Conservation (phyloP, 2,888 invertebrate species). For the Cryptocephalus moraei region DNA sequence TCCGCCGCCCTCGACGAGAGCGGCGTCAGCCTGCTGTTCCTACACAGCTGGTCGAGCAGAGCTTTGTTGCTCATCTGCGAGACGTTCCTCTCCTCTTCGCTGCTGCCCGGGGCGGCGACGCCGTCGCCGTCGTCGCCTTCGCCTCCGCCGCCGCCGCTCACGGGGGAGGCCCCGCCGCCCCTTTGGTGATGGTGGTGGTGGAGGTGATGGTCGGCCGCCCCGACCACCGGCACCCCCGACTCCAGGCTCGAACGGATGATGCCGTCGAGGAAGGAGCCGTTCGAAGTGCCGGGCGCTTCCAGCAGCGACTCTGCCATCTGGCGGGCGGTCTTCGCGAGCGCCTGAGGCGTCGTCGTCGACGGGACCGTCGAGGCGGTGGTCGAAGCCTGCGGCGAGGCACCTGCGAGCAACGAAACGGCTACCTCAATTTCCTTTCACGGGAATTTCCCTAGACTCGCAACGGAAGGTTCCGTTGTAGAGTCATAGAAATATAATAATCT, state of each 20-base stretch:
- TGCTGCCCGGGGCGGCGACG: background rate
- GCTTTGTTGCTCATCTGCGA: conserved; percentile 49
- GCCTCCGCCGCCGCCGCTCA: background rate
- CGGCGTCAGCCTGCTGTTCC: conserved; percentile 48
- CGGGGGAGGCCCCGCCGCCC: background rate
- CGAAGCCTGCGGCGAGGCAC: conserved; percentile 4
- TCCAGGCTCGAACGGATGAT: conserved; percentile 70
- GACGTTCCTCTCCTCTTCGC: conserved; percentile 39
- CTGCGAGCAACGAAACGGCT: conserved; percentile 1
- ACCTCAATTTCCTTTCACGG: too few species aligned
- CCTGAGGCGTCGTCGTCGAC: conserved; percentile 14
- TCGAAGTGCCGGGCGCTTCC: conserved; percentile 55
- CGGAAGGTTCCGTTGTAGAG: too few species aligned
- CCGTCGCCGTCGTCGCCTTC: background rate
- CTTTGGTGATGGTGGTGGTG: background rate
- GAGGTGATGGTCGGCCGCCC: conserved; percentile 9
- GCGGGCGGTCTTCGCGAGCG: conserved; percentile 39
- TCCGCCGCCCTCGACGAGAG: conserved; percentile 34
- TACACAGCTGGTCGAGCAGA: conserved; percentile 55
- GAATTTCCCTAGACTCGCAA: too few species aligned
- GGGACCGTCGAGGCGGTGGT: conserved; percentile 1
- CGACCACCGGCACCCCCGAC: conserved; percentile 46
- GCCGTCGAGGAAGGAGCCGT: conserved; percentile 72
- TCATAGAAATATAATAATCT: too few species aligned
- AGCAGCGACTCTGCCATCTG: conserved; percentile 57